Evolutionary conservation across 2,888 invertebrate genomes (phyloP).

Genomic region (Platerodrilus igneus): DNA sequence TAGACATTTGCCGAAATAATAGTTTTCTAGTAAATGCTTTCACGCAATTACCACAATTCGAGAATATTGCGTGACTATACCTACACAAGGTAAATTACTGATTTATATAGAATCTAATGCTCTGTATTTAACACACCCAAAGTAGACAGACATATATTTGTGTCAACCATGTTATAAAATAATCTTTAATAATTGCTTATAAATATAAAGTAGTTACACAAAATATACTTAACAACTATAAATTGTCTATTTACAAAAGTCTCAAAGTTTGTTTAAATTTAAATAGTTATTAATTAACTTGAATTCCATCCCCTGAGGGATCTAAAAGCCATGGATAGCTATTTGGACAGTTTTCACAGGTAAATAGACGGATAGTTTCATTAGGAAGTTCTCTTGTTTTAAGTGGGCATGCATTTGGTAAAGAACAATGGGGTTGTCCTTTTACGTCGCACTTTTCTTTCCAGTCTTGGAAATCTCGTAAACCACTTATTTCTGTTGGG

Average conservation of each 20-base stretch:
- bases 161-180: no score
- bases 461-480: constrained; percentile 92
- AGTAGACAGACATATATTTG: no score
- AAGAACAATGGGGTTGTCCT: constrained; percentile 87
- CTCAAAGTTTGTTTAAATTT: constrained; percentile 9
- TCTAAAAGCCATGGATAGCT: constrained; percentile 94
- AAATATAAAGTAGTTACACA: no score
- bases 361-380: constrained; percentile 86
- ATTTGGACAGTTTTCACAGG: constrained; percentile 94
- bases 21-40: no score
- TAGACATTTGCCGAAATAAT: no score
- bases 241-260: constrained; percentile 26
- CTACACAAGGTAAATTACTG: no score
- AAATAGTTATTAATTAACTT: constrained; percentile 64
- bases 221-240: constrained; percentile 19
- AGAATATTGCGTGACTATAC: no score
- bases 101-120: no score
- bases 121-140: no score
- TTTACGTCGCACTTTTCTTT: constrained; percentile 93
- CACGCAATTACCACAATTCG: no score
- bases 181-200: no score
- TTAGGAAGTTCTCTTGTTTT: constrained; percentile 88
- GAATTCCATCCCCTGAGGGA: constrained; percentile 91
- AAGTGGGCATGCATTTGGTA: constrained; percentile 86
- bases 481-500: constrained; percentile 79